phyloP scores from a whole-genome alignment of 2,888 invertebrate genomes.

The Marasmarcha lunaedactyla region DNA sequence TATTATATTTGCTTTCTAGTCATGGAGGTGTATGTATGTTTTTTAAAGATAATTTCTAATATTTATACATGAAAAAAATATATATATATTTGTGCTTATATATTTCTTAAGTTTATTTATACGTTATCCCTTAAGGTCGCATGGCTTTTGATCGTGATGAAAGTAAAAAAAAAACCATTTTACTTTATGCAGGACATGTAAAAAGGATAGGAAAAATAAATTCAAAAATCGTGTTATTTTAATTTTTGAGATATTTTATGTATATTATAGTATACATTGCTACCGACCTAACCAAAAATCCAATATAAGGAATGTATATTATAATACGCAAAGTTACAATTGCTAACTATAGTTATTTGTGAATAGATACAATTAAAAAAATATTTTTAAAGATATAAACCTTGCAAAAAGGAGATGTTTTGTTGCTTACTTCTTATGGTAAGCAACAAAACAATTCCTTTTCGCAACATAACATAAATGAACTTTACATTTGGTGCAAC shows the following conservation, averaged over 20 bases:
- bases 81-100: too few species aligned
- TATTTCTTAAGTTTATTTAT: too few species aligned
- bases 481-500: conserved; percentile 13
- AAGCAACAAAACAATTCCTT: conserved; percentile 9
- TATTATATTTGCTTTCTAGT: too few species aligned
- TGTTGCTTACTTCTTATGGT: conserved; percentile 4
- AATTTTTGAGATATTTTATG: conserved; percentile 1
- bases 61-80: too few species aligned
- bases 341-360: background rate
- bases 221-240: conserved; percentile 1
- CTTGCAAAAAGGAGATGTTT: too few species aligned
- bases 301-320: conserved; percentile 2
- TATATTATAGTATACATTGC: conserved; percentile 3
- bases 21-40: too few species aligned
- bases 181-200: background rate
- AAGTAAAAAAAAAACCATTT: background rate
- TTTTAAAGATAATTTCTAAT: too few species aligned
- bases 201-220: background rate
- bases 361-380: background rate
- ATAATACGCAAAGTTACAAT: conserved; percentile 1
- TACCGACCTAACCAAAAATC: background rate
- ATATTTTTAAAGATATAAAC: background rate
- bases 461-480: conserved; percentile 9
- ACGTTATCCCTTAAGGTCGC: background rate
- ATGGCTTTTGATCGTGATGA: background rate